Evolutionary conservation across 2,888 invertebrate species (phyloP).

Genomic region (Tubulanus polymorphus): DNA sequence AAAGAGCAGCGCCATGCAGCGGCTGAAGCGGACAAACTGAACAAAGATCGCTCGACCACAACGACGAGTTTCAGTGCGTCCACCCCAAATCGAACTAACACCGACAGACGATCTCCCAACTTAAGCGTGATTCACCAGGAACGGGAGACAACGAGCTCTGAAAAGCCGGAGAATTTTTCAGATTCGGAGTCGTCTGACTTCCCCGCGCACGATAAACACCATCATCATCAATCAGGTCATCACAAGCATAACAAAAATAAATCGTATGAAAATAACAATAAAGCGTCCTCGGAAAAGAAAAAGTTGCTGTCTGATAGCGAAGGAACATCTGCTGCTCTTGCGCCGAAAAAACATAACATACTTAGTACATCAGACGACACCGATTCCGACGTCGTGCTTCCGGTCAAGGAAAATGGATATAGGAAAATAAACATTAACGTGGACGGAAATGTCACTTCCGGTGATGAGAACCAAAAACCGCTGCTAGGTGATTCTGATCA

Average conservation of each 20-base stretch:
- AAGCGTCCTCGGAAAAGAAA: conserved; percentile 22
- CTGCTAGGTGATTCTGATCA: background rate
- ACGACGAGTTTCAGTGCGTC: conserved; percentile 2
- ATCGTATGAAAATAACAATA: background rate
- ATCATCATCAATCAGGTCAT: too few species aligned
- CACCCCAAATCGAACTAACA: background rate
- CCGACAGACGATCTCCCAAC: background rate
- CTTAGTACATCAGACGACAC: conserved; percentile 21
- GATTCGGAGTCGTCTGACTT: background rate
- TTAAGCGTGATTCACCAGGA: background rate
- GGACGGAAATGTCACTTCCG: conserved; percentile 3
- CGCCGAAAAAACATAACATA: conserved; percentile 1
- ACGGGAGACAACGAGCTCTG: background rate
- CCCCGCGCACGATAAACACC: background rate
- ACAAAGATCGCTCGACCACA: background rate
- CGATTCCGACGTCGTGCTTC: conserved; percentile 17
- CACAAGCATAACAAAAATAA: too few species aligned
- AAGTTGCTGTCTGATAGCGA: conserved; percentile 28
- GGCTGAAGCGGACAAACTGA: conserved; percentile 1
- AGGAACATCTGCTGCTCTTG: conserved; percentile 20
- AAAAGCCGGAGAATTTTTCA: conserved; percentile 1
- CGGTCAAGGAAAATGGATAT: conserved; percentile 20
- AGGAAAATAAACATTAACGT: conserved; percentile 12
- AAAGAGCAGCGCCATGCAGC: background rate
- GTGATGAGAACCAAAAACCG: background rate